Conservation (phyloP, 2,113 vertebrate species). For the Apodemus sylvaticus region DNA sequence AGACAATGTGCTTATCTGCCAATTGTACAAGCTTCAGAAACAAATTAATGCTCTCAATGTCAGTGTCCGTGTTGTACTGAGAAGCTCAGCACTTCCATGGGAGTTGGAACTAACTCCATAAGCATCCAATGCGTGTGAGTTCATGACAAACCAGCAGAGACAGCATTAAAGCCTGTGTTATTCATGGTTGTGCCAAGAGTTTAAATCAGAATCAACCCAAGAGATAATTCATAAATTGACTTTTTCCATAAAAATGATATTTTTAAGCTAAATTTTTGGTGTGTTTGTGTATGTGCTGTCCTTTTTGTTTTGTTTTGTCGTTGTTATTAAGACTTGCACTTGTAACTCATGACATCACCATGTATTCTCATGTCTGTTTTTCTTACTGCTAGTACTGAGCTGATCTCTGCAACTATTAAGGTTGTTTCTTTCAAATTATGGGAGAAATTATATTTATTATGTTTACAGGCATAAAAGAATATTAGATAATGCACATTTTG, state of each 20-base stretch:
- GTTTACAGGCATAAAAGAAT: neutral
- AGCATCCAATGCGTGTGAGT: neutral
- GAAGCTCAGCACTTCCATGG: neutral
- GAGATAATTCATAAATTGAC: neutral
- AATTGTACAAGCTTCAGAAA: neutral
- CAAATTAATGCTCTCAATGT: neutral
- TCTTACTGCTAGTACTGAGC: neutral
- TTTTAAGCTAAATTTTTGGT: neutral
- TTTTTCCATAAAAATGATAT: slow-evolving; percentile 6
- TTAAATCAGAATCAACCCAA: neutral
- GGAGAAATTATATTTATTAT: neutral
- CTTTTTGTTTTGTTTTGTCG: neutral
- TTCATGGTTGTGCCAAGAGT: neutral
- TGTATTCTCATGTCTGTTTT: neutral
- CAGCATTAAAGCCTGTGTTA: neutral
- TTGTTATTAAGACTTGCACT: neutral
- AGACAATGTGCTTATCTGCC: neutral
- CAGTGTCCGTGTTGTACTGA: neutral
- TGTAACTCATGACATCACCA: neutral
- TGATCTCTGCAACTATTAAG: neutral
- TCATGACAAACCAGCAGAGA: slow-evolving; percentile 3
- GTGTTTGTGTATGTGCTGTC: no score
- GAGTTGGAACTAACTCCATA: neutral
- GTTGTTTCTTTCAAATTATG: neutral
- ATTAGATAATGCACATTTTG: neutral